Conservation (phyloP, 2,888 invertebrate genomes). For the Orthonevra nobilis region DNA sequence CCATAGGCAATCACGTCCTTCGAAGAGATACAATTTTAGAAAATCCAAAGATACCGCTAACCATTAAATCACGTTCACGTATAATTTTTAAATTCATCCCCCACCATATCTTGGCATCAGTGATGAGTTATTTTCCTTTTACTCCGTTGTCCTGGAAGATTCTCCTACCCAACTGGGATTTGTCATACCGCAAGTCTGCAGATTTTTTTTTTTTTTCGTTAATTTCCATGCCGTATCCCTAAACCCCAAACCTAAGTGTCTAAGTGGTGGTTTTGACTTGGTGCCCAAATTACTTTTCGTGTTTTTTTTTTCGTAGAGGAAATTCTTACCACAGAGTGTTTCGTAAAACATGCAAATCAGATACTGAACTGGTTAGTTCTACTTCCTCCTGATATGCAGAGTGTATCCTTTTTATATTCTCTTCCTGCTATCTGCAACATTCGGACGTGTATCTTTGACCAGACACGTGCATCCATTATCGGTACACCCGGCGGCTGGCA, state of each 20-base stretch:
- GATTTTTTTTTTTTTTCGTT: too few species aligned
- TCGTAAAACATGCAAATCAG: slow-evolving; percentile 28
- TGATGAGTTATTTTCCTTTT: slow-evolving; percentile 50
- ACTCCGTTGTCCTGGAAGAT: slow-evolving; percentile 24
- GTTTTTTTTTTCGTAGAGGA: slow-evolving; percentile 4
- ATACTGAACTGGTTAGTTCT: slow-evolving; percentile 35
- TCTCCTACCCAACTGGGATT: slow-evolving; percentile 43
- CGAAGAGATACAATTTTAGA: not conserved
- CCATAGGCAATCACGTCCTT: not conserved
- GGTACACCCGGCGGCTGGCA: slow-evolving; percentile 11
- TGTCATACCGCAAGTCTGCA: slow-evolving; percentile 33
- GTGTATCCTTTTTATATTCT: slow-evolving; percentile 12
- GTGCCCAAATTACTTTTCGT: slow-evolving; percentile 20
- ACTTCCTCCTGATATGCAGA: slow-evolving; percentile 1
- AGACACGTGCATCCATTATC: slow-evolving; percentile 58
- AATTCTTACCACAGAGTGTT: slow-evolving; percentile 35
- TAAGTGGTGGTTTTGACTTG: slow-evolving; percentile 36
- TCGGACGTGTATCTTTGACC: slow-evolving; percentile 55
- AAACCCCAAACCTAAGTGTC: too few species aligned
- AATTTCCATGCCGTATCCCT: slow-evolving; percentile 39
- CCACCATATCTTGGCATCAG: slow-evolving; percentile 57
- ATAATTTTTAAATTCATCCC: slow-evolving; percentile 47
- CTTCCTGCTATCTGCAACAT: slow-evolving; percentile 31
- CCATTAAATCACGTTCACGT: slow-evolving; percentile 50
- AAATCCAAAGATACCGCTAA: slow-evolving; percentile 21